A percentile compares a stretch with the other conserved stretches of the same genome.
These are phyloP conservation scores for Gavialis gangeticus DNA, from an alignment of 2,113 vertebrate genomes.

Conservation along the genomic window DNA sequence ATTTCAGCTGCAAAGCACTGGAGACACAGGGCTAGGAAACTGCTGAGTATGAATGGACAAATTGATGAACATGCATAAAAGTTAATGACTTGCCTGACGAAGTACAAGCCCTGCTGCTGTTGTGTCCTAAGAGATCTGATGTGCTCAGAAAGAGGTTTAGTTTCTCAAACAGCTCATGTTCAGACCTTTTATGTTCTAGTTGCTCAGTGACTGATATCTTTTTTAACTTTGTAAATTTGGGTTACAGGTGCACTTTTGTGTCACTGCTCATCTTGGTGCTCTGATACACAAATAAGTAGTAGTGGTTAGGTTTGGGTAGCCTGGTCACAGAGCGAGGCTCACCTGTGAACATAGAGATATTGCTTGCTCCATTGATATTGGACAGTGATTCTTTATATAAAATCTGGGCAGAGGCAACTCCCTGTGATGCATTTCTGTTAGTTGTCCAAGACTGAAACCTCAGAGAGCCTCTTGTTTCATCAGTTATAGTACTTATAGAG, in stretches of 20 bases:
- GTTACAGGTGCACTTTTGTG: background rate
- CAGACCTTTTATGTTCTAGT: background rate
- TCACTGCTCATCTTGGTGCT: background rate
- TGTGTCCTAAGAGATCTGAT: background rate
- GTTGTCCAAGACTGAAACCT: too few relatives aligned
- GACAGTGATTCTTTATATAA: background rate
- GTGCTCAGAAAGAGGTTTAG: accelerated
- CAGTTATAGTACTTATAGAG: background rate
- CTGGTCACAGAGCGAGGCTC: background rate
- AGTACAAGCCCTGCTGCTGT: accelerated
- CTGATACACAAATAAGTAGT: background rate
- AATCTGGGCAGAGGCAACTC: background rate
- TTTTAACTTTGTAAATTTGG: background rate
- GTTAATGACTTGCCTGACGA: accelerated
- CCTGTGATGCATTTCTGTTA: background rate
- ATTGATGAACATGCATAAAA: background rate
- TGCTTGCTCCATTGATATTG: background rate
- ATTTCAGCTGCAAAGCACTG: background rate
- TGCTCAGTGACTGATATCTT: background rate
- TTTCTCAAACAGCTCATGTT: accelerated
- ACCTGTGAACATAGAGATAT: background rate
- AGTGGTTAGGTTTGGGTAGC: background rate
- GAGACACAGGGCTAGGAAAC: background rate
- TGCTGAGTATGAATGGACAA: background rate
- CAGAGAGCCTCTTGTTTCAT: too few relatives aligned